Evolutionary conservation across 2,113 vertebrate species (phyloP), one percentile per base, ranked within the genome.

Genomic region (Perca fluviatilis): DNA sequence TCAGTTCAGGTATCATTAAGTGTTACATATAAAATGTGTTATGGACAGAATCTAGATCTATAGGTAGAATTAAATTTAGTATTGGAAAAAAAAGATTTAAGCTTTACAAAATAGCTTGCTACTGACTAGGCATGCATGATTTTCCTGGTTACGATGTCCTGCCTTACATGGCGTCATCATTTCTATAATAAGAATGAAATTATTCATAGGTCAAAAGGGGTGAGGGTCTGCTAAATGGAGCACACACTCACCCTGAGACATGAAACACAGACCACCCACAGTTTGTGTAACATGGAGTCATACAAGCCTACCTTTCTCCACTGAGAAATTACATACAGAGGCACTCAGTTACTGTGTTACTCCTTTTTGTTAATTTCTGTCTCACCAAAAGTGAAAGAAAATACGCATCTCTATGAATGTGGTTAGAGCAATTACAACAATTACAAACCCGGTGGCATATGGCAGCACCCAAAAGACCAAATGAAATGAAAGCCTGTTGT

Each of bases 241-340:
- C 57, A 79, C 80, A 77, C 82, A 79, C 80, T 74, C 78, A 90
- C 74, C 27, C 80, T 61, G 46, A 78, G 80, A 86, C 80, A 84
- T 81, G 68, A 84, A 90, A 84, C 58, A 86, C 56, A 61, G 89
- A 91, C 84, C 89, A 87, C 84, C 82, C 86, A 89, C 77, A 70
- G 72, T 74, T 79, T 85, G 77, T 82, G 84, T 86, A 85, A 79
- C 73, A 74, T 61, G 46, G 46, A 90, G 73, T 80, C 70, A 68
- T 25, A 82, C 68, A 85, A 25, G 66, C 51, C 62, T 51, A 84
- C 80, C 74, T 86, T 81, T 85, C 63, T 71, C 63, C 56, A 61
- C 50, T 43, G 49, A 87, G 67, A 82, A 76, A 73, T 79, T 49
- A 71, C 67, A 85, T 21, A 74, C 77, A 69, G 61, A 82, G 81